phyloP scores from a whole-genome alignment of 2,113 vertebrate genomes.

The Eublepharis macularius region DNA sequence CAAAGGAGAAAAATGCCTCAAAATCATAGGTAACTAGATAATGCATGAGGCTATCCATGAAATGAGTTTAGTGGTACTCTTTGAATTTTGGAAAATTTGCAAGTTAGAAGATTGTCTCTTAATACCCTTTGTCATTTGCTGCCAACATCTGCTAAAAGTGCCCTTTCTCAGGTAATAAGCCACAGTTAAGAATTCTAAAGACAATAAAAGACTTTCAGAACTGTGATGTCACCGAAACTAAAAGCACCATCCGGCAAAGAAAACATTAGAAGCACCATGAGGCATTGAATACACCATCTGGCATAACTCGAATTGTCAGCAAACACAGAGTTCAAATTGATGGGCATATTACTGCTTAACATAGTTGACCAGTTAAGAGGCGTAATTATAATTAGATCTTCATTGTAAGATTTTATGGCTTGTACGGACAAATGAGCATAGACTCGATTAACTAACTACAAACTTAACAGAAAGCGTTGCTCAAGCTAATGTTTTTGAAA shows the following conservation, averaged over 20 bases:
- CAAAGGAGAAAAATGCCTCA: neutral
- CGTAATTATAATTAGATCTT: constrained; percentile 64
- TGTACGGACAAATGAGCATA: constrained; percentile 54
- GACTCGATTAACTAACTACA: constrained; percentile 60
- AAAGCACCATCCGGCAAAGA: constrained; percentile 56
- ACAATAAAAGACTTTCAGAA: neutral
- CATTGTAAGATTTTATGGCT: constrained; percentile 60
- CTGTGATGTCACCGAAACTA: constrained; percentile 37
- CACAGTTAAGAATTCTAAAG: neutral
- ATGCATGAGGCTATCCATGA: neutral
- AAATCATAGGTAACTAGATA: neutral
- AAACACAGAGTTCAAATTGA: constrained; percentile 46
- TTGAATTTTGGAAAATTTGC: neutral
- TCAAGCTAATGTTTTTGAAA: constrained; percentile 62
- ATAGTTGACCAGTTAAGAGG: constrained; percentile 54
- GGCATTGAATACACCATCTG: constrained; percentile 58
- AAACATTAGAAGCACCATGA: constrained; percentile 56
- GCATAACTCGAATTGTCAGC: constrained; percentile 55
- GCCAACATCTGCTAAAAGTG: constrained; percentile 12
- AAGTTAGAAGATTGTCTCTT: neutral
- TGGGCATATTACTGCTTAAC: constrained; percentile 40
- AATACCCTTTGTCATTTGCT: neutral
- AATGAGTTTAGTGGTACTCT: neutral
- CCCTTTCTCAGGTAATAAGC: neutral
- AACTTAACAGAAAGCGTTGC: constrained; percentile 58